Conservation (phyloP, 2,113 vertebrate species). For the Corythornis cristatus region DNA sequence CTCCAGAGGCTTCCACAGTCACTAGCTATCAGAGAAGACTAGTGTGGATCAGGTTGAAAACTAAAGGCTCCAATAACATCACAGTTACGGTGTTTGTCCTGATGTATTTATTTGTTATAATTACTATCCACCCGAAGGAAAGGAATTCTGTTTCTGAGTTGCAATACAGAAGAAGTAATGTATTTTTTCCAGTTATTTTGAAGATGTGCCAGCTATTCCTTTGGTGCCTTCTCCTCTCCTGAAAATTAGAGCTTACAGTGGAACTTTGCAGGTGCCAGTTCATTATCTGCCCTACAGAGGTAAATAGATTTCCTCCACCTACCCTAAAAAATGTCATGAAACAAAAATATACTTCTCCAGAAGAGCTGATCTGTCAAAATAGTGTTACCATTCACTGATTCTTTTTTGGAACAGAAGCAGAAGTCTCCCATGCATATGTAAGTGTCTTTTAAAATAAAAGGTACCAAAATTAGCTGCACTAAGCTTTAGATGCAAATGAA, state of each 20-base stretch:
- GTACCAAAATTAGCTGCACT: conserved; percentile 39
- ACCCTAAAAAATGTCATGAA: not conserved
- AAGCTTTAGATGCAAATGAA: conserved; percentile 13
- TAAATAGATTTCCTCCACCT: conserved; percentile 35
- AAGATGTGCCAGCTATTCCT: not conserved
- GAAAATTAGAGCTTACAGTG: not conserved
- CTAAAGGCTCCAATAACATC: not conserved
- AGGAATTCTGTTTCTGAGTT: not conserved
- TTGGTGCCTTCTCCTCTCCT: not conserved
- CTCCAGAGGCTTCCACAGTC: not conserved
- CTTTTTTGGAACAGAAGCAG: not conserved
- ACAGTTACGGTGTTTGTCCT: not conserved
- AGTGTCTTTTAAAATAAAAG: conserved; percentile 49
- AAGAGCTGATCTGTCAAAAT: conserved; percentile 47
- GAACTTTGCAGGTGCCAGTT: conserved; percentile 1
- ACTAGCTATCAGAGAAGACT: not conserved
- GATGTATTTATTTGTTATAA: not conserved
- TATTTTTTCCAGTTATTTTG: not conserved
- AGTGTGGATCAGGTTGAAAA: not conserved
- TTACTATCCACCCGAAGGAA: not conserved
- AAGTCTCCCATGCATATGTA: conserved; percentile 45
- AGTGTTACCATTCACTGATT: conserved; percentile 2
- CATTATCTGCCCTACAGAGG: conserved; percentile 11
- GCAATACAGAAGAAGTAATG: not conserved
- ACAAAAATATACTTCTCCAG: conserved; percentile 9